Percentiles rank a stretch among this genome's conserved stretches.
These are phyloP conservation scores for Fregata magnificens DNA, from an alignment of 2,113 vertebrate genomes.

Conservation along the genomic window DNA sequence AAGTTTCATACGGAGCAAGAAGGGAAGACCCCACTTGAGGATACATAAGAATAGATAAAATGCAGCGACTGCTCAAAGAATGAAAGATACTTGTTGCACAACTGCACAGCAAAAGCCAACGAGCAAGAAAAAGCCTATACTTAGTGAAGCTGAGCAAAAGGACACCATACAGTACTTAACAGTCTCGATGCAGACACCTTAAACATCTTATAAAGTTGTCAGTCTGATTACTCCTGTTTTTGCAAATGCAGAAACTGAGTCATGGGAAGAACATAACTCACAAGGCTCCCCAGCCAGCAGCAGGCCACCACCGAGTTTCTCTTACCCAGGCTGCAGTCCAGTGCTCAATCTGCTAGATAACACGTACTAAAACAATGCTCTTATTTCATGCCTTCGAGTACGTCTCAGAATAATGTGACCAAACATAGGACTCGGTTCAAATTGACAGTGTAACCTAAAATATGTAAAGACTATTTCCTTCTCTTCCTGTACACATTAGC, in stretches of 20 bases:
- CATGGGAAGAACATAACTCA: rapidly evolving
- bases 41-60: background rate
- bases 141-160: background rate
- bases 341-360: background rate
- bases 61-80: background rate
- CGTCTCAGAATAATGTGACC: rapidly evolving
- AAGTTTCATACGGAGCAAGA: background rate
- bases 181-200: background rate
- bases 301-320: rapidly evolving
- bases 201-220: background rate
- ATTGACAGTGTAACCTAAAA: background rate
- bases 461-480: rapidly evolving
- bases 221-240: background rate
- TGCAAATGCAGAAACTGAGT: background rate
- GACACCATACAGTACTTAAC: background rate
- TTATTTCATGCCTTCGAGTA: background rate
- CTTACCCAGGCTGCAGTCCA: background rate
- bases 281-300: background rate
- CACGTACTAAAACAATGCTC: background rate
- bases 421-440: background rate
- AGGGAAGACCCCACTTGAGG: background rate
- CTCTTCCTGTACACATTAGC: background rate
- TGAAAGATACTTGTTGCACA: background rate
- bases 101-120: background rate
- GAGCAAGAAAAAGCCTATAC: background rate